These are phyloP conservation scores for Melanostigma gelatinosum DNA, from an alignment of 2,113 vertebrate genomes.

Conservation along the genomic window DNA sequence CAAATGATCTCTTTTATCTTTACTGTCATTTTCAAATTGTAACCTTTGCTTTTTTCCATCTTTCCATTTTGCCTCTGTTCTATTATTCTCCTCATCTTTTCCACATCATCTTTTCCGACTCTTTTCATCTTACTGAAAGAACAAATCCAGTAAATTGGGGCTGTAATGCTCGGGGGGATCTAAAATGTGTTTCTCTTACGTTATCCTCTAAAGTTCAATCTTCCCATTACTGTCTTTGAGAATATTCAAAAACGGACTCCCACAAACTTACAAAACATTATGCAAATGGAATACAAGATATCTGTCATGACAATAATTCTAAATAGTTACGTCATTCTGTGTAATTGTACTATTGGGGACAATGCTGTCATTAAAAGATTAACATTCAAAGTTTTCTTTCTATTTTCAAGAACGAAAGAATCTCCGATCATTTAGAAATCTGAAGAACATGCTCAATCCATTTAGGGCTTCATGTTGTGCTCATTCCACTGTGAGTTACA, in stretches of 20 bases:
- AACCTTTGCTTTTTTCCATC: neutral
- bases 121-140: slow-evolving; percentile 7
- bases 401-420: neutral
- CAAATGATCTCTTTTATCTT: slow-evolving; percentile 22
- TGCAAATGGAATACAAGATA: neutral
- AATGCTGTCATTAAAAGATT: neutral
- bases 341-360: neutral
- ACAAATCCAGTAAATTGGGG: neutral
- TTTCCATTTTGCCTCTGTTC: slow-evolving; percentile 17
- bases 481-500: slow-evolving; percentile 34
- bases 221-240: neutral
- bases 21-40: slow-evolving; percentile 10
- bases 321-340: neutral
- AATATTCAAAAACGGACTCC: neutral
- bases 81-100: neutral
- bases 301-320: neutral
- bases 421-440: neutral
- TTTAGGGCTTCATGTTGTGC: slow-evolving; percentile 29
- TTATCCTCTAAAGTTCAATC: neutral
- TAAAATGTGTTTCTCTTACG: neutral
- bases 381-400: neutral
- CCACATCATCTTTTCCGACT: neutral
- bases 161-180: neutral
- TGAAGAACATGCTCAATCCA: slow-evolving; percentile 41
- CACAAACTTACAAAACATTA: neutral